Conservation (phyloP, 2,113 vertebrate genomes). For the Engystomops pustulosus region DNA sequence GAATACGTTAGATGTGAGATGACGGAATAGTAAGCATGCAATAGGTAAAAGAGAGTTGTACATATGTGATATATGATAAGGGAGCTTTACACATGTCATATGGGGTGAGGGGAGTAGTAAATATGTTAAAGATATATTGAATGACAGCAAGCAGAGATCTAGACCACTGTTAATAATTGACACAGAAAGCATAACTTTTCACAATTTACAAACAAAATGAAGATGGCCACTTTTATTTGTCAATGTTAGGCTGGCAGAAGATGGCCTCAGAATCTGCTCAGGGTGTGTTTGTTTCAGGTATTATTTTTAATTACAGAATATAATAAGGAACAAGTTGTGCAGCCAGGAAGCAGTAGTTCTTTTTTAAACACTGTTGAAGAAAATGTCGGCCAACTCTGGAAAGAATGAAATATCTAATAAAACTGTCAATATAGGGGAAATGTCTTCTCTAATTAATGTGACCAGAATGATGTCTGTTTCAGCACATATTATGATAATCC, state of each 20-base stretch:
- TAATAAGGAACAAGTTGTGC: background rate
- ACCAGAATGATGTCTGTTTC: background rate
- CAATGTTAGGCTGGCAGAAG: background rate
- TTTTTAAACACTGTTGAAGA: background rate
- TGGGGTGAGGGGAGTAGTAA: too few relatives aligned
- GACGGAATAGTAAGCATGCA: too few relatives aligned
- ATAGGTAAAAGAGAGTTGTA: too few relatives aligned
- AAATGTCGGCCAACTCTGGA: background rate
- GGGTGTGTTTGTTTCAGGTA: background rate
- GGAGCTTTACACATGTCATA: too few relatives aligned
- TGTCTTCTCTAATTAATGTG: background rate
- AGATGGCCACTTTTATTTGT: too few relatives aligned
- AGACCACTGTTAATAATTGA: too few relatives aligned
- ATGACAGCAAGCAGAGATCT: too few relatives aligned
- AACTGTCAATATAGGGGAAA: background rate
- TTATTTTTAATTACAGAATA: background rate
- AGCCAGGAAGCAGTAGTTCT: background rate
- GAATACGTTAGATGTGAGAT: too few relatives aligned
- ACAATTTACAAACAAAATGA: too few relatives aligned
- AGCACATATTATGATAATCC: background rate
- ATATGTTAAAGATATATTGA: too few relatives aligned
- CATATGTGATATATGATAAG: too few relatives aligned
- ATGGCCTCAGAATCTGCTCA: background rate
- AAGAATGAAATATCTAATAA: constrained; percentile 4
- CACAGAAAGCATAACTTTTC: too few relatives aligned